Evolutionary conservation across 2,113 vertebrate species (phyloP).

Genomic region (Myotis brandtii): DNA sequence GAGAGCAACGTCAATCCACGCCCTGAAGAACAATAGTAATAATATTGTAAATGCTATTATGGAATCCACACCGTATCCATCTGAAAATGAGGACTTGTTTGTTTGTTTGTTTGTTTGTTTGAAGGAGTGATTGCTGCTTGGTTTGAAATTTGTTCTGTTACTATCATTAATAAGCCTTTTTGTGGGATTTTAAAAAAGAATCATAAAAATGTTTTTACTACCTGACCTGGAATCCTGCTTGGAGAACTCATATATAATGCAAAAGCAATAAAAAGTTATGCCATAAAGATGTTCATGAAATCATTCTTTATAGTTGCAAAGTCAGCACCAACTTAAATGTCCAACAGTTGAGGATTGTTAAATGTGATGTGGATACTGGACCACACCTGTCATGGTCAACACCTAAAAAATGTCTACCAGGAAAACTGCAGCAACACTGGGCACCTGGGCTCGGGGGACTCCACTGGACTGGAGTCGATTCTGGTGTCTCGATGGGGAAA

Average conservation of each 20-base stretch:
- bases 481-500: neutral
- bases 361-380: neutral
- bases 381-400: neutral
- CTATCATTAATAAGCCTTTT: neutral
- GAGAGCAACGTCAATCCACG: neutral
- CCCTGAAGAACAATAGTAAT: neutral
- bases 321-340: neutral
- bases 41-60: neutral
- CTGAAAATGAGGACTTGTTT: neutral
- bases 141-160: neutral
- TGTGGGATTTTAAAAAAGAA: neutral
- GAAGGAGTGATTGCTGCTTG: neutral
- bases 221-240: neutral
- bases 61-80: neutral
- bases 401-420: neutral
- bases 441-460: neutral
- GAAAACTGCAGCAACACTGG: neutral
- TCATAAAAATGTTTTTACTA: neutral
- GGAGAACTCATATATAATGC: neutral
- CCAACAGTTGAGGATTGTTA: neutral
- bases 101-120: neutral
- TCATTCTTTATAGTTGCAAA: neutral
- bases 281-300: neutral
- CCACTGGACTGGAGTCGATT: neutral
- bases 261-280: neutral